These are phyloP conservation scores for Ophion obscuratus DNA, from an alignment of 2,888 invertebrate species.

Conservation along the genomic window DNA sequence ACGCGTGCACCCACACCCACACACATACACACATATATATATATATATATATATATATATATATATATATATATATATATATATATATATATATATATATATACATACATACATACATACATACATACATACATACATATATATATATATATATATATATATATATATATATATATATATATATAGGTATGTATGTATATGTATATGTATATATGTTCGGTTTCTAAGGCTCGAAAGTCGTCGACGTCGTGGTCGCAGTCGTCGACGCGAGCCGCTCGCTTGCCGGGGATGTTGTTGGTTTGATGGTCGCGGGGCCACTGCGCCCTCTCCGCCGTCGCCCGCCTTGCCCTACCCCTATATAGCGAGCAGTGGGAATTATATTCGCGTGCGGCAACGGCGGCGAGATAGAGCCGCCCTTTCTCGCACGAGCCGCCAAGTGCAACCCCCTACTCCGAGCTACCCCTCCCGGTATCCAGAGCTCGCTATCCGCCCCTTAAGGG, in stretches of 20 bases:
- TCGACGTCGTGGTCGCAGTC: constrained; percentile 19
- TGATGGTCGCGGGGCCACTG: constrained; percentile 85
- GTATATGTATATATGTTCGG: constrained; percentile 5
- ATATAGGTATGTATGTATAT: neutral
- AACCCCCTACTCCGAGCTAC: neutral
- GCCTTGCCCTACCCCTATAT: constrained; percentile 83
- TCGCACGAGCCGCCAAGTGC: constrained; percentile 9
- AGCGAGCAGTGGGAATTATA: constrained; percentile 77
- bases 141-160: too few species aligned
- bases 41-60: neutral
- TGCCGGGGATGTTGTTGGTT: constrained; percentile 82
- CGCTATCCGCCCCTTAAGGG: constrained; percentile 30
- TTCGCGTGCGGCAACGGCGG: constrained; percentile 79
- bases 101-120: too few species aligned
- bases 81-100: constrained; percentile 11
- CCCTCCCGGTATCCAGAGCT: constrained; percentile 14
- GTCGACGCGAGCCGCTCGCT: constrained; percentile 43
- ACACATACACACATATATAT: too few species aligned
- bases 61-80: neutral
- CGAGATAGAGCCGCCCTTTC: constrained; percentile 71
- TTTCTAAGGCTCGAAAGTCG: constrained; percentile 21
- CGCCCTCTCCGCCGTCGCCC: constrained; percentile 86
- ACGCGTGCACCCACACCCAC: too few species aligned
- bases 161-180: too few species aligned
- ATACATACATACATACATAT: too few species aligned